Conservation (phyloP, 2,797 vertebrate species). For the Todus mexicanus region DNA sequence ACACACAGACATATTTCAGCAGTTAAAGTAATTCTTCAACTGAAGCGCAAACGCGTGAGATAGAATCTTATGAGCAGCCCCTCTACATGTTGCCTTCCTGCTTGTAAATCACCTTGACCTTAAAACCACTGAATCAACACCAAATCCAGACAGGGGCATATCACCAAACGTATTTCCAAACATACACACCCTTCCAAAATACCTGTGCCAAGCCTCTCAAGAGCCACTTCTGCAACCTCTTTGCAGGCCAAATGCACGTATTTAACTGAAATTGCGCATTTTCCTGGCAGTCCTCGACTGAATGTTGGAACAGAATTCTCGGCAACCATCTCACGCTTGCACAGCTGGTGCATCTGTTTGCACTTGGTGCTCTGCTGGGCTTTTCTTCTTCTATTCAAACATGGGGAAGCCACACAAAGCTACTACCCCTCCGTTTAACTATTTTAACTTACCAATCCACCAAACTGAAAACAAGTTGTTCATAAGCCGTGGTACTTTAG, state of each 20-base stretch:
- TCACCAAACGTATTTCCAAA: not conserved
- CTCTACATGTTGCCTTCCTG: not conserved
- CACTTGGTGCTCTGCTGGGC: not conserved
- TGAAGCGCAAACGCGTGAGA: not conserved
- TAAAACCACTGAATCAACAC: not conserved
- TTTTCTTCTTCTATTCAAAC: not conserved
- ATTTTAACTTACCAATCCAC: not conserved
- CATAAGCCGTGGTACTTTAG: not conserved
- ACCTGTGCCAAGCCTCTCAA: not conserved
- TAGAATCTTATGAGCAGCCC: not conserved
- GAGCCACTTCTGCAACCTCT: not conserved
- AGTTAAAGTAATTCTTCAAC: not conserved
- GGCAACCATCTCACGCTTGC: not conserved
- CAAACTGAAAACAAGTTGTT: not conserved
- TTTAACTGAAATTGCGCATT: not conserved
- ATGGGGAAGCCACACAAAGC: not conserved
- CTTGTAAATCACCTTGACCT: not conserved
- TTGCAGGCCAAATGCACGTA: not conserved
- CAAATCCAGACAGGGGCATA: not conserved
- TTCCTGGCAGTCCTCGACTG: not conserved
- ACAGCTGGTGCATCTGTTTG: not conserved
- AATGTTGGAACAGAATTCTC: not conserved
- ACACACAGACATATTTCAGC: not conserved
- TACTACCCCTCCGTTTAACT: not conserved
- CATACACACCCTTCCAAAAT: not conserved